A percentile compares a stretch with the other conserved stretches of the same genome.
Evolutionary conservation across 2,113 vertebrate species (phyloP).

Genomic region (Centropus unirufus): DNA sequence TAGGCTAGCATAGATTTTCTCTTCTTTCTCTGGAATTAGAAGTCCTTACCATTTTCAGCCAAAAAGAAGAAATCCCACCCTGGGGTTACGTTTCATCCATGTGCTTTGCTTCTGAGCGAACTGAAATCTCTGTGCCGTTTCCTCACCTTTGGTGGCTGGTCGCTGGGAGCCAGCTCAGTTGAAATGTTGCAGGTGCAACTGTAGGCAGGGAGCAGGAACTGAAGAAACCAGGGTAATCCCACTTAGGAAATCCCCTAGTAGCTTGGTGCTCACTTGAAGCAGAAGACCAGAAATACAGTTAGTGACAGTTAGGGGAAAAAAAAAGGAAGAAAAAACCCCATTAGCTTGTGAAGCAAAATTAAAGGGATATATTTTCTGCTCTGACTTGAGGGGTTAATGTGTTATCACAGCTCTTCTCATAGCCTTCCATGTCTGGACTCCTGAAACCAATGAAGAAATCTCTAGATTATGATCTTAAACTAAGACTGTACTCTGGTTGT

Average conservation of each 20-base stretch:
- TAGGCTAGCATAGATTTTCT: background rate
- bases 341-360: background rate
- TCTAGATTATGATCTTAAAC: background rate
- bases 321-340: background rate
- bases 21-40: background rate
- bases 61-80: background rate
- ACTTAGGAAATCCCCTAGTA: constrained; percentile 51
- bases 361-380: background rate
- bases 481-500: background rate
- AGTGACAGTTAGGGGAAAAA: constrained; percentile 21
- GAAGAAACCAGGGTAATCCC: background rate
- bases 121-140: background rate
- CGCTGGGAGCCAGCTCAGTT: background rate
- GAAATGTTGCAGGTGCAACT: constrained; percentile 40
- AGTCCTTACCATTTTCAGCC: background rate
- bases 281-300: constrained; percentile 42
- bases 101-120: background rate
- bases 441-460: background rate
- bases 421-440: background rate
- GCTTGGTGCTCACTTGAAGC: background rate
- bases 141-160: background rate
- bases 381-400: background rate
- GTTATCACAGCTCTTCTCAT: background rate
- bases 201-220: constrained; percentile 26
- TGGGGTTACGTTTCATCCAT: background rate